Percentiles rank a stretch among this genome's conserved stretches.
These are phyloP conservation scores for Eustalomyia histrio DNA, from an alignment of 2,888 invertebrate species.

Conservation along the genomic window DNA sequence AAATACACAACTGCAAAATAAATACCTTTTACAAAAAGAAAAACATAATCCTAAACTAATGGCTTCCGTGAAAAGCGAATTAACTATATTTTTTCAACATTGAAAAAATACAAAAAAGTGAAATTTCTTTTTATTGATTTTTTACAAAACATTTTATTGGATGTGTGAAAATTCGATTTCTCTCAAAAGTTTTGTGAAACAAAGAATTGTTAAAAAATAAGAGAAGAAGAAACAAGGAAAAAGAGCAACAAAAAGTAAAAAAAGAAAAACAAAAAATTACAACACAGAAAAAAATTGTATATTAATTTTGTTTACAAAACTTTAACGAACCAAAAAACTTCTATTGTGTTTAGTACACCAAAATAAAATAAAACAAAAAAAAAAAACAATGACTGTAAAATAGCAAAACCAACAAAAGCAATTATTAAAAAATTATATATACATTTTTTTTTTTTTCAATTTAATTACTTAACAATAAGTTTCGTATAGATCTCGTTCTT, in stretches of 20 bases:
- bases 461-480: constrained; percentile 8
- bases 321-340: neutral
- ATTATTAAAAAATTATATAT: constrained; percentile 10
- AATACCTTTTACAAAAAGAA: neutral
- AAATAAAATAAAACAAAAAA: constrained; percentile 7
- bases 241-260: constrained; percentile 22
- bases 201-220: neutral
- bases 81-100: constrained; percentile 22
- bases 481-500: constrained; percentile 28
- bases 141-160: constrained; percentile 48
- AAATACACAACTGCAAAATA: constrained; percentile 24
- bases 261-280: constrained; percentile 11
- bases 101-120: constrained; percentile 41
- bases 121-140: constrained; percentile 61
- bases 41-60: constrained; percentile 23
- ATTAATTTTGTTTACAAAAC: neutral
- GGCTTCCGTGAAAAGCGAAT: constrained; percentile 30
- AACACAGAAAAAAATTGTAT: constrained; percentile 3
- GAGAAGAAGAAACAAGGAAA: constrained; percentile 6
- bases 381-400: constrained; percentile 18
- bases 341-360: neutral
- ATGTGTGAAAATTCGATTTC: constrained; percentile 62
- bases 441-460: constrained; percentile 26
- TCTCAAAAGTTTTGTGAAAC: neutral
- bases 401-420: constrained; percentile 5